Conservation (phyloP, 2,888 invertebrate genomes). For the Schrankia costaestrigalis region DNA sequence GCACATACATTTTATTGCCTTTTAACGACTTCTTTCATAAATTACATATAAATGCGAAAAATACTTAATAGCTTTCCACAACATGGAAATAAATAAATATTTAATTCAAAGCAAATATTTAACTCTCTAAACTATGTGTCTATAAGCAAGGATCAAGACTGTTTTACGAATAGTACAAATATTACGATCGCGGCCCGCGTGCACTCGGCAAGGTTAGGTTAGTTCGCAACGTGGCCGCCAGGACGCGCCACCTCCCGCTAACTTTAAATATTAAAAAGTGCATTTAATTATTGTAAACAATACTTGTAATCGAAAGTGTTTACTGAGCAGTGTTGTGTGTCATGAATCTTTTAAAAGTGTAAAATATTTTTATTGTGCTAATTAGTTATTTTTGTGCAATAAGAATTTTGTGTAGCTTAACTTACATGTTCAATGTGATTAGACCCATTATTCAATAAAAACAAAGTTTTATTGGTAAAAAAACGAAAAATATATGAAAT, state of each 20-base stretch:
- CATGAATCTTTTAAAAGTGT: no score
- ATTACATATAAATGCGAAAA: no score
- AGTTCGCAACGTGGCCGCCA: conserved; percentile 75
- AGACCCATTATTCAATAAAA: no score
- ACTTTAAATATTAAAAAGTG: conserved; percentile 30
- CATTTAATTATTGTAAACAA: no score
- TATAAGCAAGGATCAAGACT: conserved; percentile 58
- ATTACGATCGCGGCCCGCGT: conserved; percentile 55
- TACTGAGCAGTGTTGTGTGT: conserved; percentile 14
- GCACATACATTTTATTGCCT: no score
- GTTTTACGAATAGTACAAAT: conserved; percentile 33
- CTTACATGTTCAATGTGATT: no score
- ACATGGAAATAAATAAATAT: no score
- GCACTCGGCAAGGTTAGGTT: conserved; percentile 73
- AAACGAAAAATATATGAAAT: not conserved
- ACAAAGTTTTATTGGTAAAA: no score
- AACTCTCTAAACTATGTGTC: conserved; percentile 13
- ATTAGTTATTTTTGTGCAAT: not conserved
- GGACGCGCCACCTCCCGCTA: conserved; percentile 64
- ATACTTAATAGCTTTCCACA: no score
- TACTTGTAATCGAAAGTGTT: no score
- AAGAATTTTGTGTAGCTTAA: no score
- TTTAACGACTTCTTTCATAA: no score
- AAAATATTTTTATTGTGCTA: conserved; percentile 1
- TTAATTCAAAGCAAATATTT: conserved; percentile 6